These are phyloP conservation scores for Noctua pronuba DNA, from an alignment of 2,888 invertebrate genomes.

Conservation along the genomic window DNA sequence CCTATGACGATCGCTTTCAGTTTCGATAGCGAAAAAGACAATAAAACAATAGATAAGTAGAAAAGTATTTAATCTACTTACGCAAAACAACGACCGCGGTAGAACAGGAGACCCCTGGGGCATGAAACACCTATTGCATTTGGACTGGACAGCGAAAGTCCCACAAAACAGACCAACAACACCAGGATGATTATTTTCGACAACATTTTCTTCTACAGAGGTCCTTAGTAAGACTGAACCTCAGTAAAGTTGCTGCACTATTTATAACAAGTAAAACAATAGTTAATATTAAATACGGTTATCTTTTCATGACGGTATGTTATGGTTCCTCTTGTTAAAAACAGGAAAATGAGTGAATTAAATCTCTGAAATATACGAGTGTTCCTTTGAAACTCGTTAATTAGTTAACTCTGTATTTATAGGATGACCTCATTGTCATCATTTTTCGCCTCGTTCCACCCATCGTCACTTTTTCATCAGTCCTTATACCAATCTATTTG, in stretches of 20 bases:
- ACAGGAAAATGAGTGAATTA: background rate
- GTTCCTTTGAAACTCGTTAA: background rate
- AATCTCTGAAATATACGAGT: background rate
- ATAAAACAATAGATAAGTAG: background rate
- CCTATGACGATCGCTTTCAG: background rate
- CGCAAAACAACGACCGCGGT: background rate
- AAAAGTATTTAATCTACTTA: background rate
- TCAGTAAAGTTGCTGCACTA: background rate
- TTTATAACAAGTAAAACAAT: background rate
- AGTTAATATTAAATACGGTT: background rate
- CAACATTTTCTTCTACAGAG: background rate
- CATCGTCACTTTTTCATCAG: background rate
- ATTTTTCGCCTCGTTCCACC: background rate
- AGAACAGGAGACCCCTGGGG: background rate
- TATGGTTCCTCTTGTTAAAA: background rate
- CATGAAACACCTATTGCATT: background rate
- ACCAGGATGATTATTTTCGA: background rate
- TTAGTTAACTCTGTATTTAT: background rate
- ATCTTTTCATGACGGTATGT: background rate
- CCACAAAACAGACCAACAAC: constrained; percentile 1
- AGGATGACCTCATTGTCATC: background rate
- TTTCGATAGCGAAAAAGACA: background rate
- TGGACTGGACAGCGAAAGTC: background rate
- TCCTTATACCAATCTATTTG: background rate
- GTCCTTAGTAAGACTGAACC: constrained; percentile 1